Evolutionary conservation across 2,888 invertebrate genomes (phyloP).

Genomic region (Oscheius onirici): DNA sequence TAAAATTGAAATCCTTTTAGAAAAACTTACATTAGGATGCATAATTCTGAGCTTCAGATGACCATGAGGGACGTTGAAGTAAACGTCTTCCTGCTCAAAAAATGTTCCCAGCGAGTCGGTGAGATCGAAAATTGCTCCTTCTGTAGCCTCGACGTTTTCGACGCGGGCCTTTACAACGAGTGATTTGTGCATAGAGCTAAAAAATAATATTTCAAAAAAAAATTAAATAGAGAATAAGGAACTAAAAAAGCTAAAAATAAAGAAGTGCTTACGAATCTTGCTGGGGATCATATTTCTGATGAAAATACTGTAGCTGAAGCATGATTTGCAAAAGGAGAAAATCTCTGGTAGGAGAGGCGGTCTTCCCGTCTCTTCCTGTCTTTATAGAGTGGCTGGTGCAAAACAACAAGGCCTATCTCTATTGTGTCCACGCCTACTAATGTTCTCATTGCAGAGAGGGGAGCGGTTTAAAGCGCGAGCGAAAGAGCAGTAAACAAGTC

Average conservation of each 20-base stretch:
- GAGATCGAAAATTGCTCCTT: constrained; percentile 35
- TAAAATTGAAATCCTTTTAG: too few relatives aligned
- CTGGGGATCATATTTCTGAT: constrained; percentile 22
- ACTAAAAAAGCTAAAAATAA: background rate
- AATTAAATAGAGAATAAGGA: background rate
- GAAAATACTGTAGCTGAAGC: constrained; percentile 33
- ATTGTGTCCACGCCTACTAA: background rate
- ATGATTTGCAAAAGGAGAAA: background rate
- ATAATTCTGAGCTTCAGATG: constrained; percentile 37
- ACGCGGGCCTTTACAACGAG: constrained; percentile 39
- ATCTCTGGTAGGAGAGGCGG: constrained; percentile 2
- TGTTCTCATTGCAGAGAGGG: background rate
- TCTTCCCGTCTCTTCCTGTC: background rate
- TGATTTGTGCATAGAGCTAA: constrained; percentile 28
- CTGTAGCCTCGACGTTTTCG: constrained; percentile 30
- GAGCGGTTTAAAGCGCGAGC: background rate
- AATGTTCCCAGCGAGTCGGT: constrained; percentile 36
- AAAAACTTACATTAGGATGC: constrained; percentile 36
- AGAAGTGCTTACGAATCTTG: constrained; percentile 7
- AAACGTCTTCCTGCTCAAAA: constrained; percentile 37
- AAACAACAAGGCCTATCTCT: constrained; percentile 6
- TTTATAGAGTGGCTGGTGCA: constrained; percentile 5
- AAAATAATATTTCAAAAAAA: background rate
- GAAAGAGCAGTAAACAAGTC: background rate
- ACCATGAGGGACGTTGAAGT: constrained; percentile 37